These are phyloP conservation scores for Entomyzon cyanotis DNA, from an alignment of 2,113 vertebrate genomes.

Conservation along the genomic window DNA sequence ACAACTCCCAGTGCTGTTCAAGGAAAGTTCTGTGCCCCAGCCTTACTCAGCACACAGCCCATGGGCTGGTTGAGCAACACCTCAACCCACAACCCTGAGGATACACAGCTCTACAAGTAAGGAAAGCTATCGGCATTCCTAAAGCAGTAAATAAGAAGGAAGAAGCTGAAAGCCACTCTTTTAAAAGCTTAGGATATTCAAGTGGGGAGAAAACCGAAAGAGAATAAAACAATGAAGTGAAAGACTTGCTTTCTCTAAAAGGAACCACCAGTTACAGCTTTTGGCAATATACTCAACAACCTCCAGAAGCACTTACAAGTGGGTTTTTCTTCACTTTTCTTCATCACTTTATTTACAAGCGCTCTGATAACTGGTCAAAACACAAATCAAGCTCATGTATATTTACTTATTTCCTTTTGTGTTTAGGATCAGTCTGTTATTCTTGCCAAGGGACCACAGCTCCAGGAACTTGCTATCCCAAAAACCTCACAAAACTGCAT, in stretches of 20 bases:
- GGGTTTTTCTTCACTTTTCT: neutral
- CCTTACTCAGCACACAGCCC: neutral
- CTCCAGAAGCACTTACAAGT: neutral
- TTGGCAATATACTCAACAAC: neutral
- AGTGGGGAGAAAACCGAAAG: accelerated
- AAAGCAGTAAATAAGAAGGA: neutral
- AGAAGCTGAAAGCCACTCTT: neutral
- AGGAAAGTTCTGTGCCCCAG: neutral
- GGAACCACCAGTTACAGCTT: neutral
- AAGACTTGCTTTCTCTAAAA: neutral
- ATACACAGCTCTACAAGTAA: neutral
- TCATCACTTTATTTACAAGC: neutral
- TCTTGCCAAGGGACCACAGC: neutral
- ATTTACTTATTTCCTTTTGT: neutral
- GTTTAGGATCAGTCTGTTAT: neutral
- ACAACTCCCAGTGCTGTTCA: neutral
- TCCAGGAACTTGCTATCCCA: neutral
- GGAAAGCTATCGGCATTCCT: neutral
- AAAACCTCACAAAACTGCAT: neutral
- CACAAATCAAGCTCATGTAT: neutral
- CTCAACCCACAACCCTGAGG: neutral
- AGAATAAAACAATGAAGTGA: neutral
- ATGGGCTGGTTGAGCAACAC: neutral
- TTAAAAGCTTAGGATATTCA: neutral
- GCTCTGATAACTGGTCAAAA: neutral